Conservation (phyloP, 2,113 vertebrate species). For the Pelvicachromis taeniatus region DNA sequence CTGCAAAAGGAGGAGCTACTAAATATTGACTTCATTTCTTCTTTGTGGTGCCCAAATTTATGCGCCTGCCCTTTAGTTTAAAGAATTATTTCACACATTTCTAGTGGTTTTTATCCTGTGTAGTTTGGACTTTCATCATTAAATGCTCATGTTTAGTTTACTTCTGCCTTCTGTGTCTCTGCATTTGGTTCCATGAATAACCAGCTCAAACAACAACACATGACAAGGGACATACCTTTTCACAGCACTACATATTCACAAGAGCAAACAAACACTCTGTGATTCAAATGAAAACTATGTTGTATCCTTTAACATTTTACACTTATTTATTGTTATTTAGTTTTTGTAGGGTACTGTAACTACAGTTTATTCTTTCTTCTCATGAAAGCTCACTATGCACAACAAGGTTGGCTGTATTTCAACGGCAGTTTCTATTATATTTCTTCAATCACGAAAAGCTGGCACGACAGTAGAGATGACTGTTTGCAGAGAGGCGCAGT, state of each 20-base stretch:
- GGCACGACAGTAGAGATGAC: conserved; percentile 3
- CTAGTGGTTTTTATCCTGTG: neutral
- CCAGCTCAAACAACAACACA: neutral
- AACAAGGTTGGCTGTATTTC: conserved; percentile 19
- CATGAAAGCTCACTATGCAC: neutral
- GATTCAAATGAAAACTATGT: neutral
- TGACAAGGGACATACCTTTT: neutral
- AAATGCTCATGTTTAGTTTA: neutral
- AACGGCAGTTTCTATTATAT: neutral
- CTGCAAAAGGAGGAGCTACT: too few relatives aligned
- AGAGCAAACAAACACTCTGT: neutral
- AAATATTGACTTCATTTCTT: too few relatives aligned
- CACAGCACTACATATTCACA: neutral
- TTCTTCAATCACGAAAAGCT: neutral
- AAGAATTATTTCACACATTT: neutral
- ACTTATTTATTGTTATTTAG: neutral
- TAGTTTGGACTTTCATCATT: neutral
- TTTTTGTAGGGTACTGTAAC: neutral
- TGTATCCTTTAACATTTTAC: neutral
- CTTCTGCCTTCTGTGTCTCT: neutral
- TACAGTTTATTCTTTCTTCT: neutral
- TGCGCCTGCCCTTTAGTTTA: too few relatives aligned
- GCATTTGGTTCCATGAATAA: neutral
- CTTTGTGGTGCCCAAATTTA: too few relatives aligned
- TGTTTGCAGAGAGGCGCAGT: conserved; percentile 14